Percentiles rank a stretch among this genome's conserved stretches.
These are phyloP conservation scores for Paralvinella palmiformis DNA, from an alignment of 1,140 invertebrate genomes.

Conservation along the genomic window DNA sequence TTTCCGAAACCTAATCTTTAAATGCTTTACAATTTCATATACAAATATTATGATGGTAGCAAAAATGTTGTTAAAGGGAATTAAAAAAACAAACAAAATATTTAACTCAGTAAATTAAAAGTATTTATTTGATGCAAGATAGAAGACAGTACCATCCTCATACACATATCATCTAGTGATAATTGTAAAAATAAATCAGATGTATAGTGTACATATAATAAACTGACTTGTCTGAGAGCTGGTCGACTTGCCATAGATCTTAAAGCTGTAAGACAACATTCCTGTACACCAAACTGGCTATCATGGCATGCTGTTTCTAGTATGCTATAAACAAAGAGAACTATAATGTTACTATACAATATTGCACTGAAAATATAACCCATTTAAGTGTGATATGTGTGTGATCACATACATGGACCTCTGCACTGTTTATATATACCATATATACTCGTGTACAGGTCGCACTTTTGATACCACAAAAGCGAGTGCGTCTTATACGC, in stretches of 20 bases:
- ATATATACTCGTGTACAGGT: too few relatives aligned
- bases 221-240: conserved; percentile 29
- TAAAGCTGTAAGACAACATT: conserved; percentile 38
- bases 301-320: conserved; percentile 41
- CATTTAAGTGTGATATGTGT: too few relatives aligned
- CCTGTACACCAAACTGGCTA: conserved; percentile 35
- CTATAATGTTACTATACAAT: neutral
- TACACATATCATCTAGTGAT: neutral
- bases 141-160: neutral
- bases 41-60: neutral
- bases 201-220: neutral
- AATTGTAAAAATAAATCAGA: neutral
- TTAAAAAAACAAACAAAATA: neutral
- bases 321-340: conserved; percentile 27
- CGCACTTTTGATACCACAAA: neutral
- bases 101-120: neutral
- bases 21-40: neutral
- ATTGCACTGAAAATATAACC: too few relatives aligned
- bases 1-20: neutral
- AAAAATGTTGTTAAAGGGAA: neutral
- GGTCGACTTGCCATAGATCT: conserved; percentile 30
- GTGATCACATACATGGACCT: too few relatives aligned
- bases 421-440: too few relatives aligned
- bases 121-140: neutral
- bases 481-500: neutral